A percentile compares a stretch with the other conserved stretches of the same genome.
Evolutionary conservation across 2,888 invertebrate species (phyloP).

Genomic region (Pseudococcus jackbeardsleyi): DNA sequence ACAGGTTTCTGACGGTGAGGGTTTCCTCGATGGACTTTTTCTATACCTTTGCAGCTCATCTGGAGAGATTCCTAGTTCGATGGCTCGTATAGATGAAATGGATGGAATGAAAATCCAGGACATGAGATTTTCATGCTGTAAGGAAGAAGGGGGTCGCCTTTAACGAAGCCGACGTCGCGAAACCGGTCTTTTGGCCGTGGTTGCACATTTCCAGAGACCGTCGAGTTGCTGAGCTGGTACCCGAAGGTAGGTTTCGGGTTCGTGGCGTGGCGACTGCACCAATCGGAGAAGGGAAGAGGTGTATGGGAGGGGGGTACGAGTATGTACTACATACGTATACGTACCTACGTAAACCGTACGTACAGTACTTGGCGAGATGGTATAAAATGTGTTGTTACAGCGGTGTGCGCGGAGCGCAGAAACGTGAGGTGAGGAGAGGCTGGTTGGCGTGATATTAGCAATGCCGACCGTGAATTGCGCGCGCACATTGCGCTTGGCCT

Average conservation of each 20-base stretch:
- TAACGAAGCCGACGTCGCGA: neutral
- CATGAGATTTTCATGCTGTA: constrained; percentile 1
- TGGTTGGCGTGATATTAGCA: constrained; percentile 58
- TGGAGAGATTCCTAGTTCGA: no score
- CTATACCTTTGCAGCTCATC: no score
- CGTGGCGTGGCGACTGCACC: neutral
- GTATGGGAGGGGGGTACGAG: neutral
- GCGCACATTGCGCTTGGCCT: constrained; percentile 66
- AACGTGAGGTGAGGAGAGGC: neutral
- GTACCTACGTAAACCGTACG: neutral
- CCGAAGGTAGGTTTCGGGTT: constrained; percentile 35
- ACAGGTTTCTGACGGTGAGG: constrained; percentile 1
- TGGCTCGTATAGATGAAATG: no score
- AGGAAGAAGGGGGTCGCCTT: neutral
- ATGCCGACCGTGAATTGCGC: constrained; percentile 66
- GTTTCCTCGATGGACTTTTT: neutral
- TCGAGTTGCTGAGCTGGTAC: neutral
- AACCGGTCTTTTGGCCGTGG: constrained; percentile 56
- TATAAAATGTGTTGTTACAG: neutral
- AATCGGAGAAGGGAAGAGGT: neutral
- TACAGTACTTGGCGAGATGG: neutral
- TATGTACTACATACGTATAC: neutral
- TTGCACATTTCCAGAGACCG: constrained; percentile 23
- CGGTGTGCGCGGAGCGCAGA: neutral
- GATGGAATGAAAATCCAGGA: constrained; percentile 15